A percentile compares a stretch with the other conserved stretches of the same genome.
Conservation (phyloP, 2,888 invertebrate genomes). For the Athetis lepigone region DNA sequence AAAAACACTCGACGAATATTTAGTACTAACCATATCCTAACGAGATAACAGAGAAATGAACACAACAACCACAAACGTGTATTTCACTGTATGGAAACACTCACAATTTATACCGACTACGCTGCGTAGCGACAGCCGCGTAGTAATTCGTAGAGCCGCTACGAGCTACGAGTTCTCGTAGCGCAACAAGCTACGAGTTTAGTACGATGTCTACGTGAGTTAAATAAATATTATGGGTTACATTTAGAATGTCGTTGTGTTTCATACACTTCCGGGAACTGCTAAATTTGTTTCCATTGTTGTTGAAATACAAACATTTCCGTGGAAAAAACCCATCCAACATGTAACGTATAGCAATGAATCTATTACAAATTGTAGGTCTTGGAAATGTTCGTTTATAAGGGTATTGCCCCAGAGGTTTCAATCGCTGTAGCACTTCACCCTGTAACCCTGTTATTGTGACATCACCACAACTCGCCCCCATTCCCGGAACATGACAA, state of each 20-base stretch:
- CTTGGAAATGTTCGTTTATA: slow-evolving; percentile 3
- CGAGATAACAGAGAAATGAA: slow-evolving; percentile 39
- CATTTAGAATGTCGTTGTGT: neutral
- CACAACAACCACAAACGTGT: slow-evolving; percentile 23
- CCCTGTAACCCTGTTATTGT: slow-evolving; percentile 7
- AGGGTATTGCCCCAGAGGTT: slow-evolving; percentile 2
- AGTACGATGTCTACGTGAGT: slow-evolving; percentile 28
- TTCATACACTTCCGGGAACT: neutral
- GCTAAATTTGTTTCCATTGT: neutral
- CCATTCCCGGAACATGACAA: neutral
- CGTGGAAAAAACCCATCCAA: neutral
- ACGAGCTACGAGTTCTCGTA: slow-evolving; percentile 62
- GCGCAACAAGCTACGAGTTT: slow-evolving; percentile 51
- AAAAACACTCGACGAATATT: slow-evolving; percentile 66
- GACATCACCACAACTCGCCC: neutral
- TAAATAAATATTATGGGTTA: slow-evolving; percentile 32
- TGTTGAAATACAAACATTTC: neutral
- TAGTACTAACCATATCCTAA: slow-evolving; percentile 37
- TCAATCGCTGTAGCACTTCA: slow-evolving; percentile 4
- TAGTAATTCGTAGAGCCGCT: slow-evolving; percentile 58
- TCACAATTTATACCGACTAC: slow-evolving; percentile 28
- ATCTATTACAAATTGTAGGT: neutral
- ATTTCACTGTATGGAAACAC: slow-evolving; percentile 18
- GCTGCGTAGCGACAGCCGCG: slow-evolving; percentile 37
- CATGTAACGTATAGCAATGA: neutral